Percentiles rank a stretch among this genome's conserved stretches.
These are phyloP conservation scores for Tridacna gigas DNA, from an alignment of 2,888 invertebrate species.

Conservation along the genomic window DNA sequence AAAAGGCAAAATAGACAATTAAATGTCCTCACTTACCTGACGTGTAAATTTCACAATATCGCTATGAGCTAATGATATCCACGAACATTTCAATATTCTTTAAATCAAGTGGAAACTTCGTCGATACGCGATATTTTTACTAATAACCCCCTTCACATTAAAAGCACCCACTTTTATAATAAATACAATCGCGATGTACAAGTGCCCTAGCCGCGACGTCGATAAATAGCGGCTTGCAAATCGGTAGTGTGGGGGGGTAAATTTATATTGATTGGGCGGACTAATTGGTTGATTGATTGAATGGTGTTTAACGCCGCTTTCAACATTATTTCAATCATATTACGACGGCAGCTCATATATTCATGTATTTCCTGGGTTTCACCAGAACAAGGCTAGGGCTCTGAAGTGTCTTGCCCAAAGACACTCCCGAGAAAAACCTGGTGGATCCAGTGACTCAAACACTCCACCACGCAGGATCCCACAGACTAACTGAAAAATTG, in stretches of 20 bases:
- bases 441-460: too few species aligned
- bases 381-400: too few species aligned
- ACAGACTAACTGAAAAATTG: too few species aligned
- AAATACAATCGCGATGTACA: not conserved
- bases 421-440: too few species aligned
- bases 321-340: not conserved
- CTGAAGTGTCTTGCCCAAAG: too few species aligned
- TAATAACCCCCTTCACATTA: not conserved
- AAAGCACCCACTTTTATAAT: constrained; percentile 10
- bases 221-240: too few species aligned
- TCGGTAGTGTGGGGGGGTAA: too few species aligned
- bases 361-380: too few species aligned
- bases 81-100: not conserved
- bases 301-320: not conserved
- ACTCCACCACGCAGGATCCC: too few species aligned
- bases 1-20: not conserved
- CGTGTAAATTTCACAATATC: too few species aligned
- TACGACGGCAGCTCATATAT: not conserved
- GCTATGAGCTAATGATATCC: not conserved
- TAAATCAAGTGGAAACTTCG: not conserved
- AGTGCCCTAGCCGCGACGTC: too few species aligned
- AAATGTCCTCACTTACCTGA: not conserved
- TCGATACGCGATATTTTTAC: constrained; percentile 10
- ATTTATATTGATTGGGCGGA: not conserved
- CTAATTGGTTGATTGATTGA: constrained; percentile 13